Percentiles rank a stretch among this genome's conserved stretches.
Conservation (phyloP, 2,888 invertebrate genomes). For the Coleophora flavipennella region DNA sequence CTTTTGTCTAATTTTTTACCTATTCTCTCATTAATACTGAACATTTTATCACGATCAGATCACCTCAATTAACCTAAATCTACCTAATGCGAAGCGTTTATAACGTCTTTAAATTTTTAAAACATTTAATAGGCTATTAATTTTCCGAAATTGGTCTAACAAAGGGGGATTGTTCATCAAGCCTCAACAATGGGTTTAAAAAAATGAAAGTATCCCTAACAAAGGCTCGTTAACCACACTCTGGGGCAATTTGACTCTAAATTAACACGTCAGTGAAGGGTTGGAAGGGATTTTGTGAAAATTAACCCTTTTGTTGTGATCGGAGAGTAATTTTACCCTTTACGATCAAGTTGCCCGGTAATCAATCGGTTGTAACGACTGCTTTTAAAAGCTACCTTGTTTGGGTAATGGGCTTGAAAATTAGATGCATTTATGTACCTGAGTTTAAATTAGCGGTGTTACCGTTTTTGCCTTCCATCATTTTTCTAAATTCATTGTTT, state of each 20-base stretch:
- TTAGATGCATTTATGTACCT: no score
- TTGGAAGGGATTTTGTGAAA: conserved; percentile 37
- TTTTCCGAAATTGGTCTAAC: conserved; percentile 4
- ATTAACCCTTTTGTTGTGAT: conserved; percentile 46
- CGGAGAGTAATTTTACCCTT: conserved; percentile 37
- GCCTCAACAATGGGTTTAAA: not conserved
- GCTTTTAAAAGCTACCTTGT: not conserved
- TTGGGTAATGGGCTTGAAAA: not conserved
- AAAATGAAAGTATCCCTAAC: not conserved
- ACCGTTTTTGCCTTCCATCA: conserved; percentile 1
- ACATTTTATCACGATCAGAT: conserved; percentile 1
- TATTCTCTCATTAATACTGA: not conserved
- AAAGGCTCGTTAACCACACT: conserved; percentile 17
- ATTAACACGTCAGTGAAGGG: conserved; percentile 59
- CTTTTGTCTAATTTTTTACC: conserved; percentile 5
- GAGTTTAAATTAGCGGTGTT: conserved; percentile 5
- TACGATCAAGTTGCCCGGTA: conserved; percentile 35
- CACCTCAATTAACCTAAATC: no score
- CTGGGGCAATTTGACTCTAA: conserved; percentile 43
- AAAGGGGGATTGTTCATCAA: conserved; percentile 10
- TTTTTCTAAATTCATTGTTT: no score
- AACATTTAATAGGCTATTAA: not conserved
- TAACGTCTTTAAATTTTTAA: conserved; percentile 4
- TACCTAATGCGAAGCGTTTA: not conserved
- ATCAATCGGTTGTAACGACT: conserved; percentile 40